phyloP scores from a whole-genome alignment of 2,113 vertebrate genomes.

The Acrocephalus kingi region DNA sequence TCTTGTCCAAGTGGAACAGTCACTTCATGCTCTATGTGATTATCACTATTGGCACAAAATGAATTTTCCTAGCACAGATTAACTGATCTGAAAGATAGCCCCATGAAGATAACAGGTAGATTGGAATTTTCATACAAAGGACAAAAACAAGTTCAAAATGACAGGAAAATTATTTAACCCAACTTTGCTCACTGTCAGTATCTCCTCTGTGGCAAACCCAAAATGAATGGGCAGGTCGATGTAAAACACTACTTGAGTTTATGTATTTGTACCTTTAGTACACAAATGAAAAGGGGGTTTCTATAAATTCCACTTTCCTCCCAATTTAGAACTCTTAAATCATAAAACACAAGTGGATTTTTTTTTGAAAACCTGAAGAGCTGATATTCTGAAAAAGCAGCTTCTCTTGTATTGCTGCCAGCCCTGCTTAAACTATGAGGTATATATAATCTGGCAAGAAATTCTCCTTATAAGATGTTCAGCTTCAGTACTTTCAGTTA shows the following conservation, averaged over 20 bases:
- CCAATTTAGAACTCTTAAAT: not conserved
- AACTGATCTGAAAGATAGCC: not conserved
- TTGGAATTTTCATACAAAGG: not conserved
- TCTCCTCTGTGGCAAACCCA: not conserved
- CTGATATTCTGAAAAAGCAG: slow-evolving; percentile 46
- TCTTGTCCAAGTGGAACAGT: not conserved
- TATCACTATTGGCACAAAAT: not conserved
- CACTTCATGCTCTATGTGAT: not conserved
- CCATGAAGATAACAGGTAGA: not conserved
- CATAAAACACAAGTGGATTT: not conserved
- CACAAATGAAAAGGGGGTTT: not conserved
- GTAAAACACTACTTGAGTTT: not conserved
- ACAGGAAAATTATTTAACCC: not conserved
- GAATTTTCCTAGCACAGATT: not conserved
- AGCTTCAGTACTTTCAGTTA: slow-evolving; percentile 56
- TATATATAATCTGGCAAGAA: slow-evolving; percentile 60
- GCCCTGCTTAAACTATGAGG: slow-evolving; percentile 35
- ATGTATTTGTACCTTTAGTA: not conserved
- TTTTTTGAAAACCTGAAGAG: not conserved
- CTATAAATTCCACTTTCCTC: not conserved
- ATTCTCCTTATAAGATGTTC: slow-evolving; percentile 53
- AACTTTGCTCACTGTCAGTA: not conserved
- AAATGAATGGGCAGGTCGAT: not conserved
- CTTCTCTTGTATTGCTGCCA: slow-evolving; percentile 44
- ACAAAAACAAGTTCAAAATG: not conserved